These are phyloP conservation scores for Beaufortia kweichowensis DNA, from an alignment of 2,113 vertebrate species.

Conservation along the genomic window DNA sequence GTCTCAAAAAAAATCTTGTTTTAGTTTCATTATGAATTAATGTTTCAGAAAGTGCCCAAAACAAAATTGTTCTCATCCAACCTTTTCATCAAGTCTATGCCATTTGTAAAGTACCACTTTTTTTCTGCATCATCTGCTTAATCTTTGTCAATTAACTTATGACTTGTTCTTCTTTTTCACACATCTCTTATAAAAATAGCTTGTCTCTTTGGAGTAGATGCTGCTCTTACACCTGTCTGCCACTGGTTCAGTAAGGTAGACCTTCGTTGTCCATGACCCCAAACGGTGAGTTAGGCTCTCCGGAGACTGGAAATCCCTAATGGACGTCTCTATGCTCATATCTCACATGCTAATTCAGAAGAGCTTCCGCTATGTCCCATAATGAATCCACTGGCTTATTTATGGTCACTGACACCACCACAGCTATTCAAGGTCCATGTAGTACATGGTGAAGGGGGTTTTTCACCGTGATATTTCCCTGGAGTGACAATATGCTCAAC, in stretches of 20 bases:
- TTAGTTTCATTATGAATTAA: too few species aligned
- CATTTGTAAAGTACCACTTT: neutral
- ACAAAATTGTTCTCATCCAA: too few species aligned
- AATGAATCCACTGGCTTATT: conserved; percentile 55
- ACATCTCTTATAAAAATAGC: neutral
- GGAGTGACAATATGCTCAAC: conserved; percentile 8
- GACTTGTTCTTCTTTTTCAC: neutral
- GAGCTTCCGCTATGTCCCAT: conserved; percentile 57
- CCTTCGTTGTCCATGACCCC: conserved; percentile 56
- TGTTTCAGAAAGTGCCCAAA: too few species aligned
- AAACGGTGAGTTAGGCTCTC: conserved; percentile 49
- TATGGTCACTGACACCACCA: conserved; percentile 36
- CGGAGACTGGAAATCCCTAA: conserved; percentile 63
- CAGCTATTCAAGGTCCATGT: conserved; percentile 19
- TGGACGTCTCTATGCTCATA: conserved; percentile 63
- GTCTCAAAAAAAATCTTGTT: too few species aligned
- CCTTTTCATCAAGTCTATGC: too few species aligned
- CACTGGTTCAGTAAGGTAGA: neutral
- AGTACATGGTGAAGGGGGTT: conserved; percentile 13
- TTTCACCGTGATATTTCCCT: conserved; percentile 29
- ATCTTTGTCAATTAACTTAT: neutral
- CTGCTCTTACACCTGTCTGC: neutral
- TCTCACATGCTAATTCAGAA: conserved; percentile 63
- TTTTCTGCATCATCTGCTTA: neutral
- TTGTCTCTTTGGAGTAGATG: neutral